Evolutionary conservation across 2,113 vertebrate species (phyloP).

Genomic region (Sebastes fasciatus): DNA sequence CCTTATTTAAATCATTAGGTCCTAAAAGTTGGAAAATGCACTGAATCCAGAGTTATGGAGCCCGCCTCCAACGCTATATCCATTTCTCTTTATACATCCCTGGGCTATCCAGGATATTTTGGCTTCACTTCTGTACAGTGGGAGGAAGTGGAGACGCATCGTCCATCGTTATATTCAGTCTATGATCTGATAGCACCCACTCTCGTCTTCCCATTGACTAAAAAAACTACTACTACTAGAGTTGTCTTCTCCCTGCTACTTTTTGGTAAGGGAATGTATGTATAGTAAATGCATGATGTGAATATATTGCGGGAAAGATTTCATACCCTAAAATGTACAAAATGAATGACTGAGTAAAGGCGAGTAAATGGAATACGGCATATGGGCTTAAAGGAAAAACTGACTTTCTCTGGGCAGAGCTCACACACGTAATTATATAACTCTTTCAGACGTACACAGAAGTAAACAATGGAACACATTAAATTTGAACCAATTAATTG

Average conservation of each 20-base stretch:
- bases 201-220: too few relatives aligned
- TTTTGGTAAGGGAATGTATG: not conserved
- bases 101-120: too few relatives aligned
- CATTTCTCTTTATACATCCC: too few relatives aligned
- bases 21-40: too few relatives aligned
- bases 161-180: too few relatives aligned
- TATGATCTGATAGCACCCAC: too few relatives aligned
- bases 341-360: not conserved
- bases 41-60: too few relatives aligned
- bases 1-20: too few relatives aligned
- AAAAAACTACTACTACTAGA: too few relatives aligned
- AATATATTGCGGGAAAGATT: not conserved
- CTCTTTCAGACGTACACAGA: not conserved
- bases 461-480: not conserved
- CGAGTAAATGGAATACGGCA: not conserved
- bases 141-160: too few relatives aligned
- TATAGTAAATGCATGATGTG: not conserved
- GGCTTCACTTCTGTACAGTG: too few relatives aligned
- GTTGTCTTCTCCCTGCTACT: not conserved
- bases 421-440: not conserved
- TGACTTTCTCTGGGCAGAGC: not conserved
- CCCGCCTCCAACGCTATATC: too few relatives aligned
- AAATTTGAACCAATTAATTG: slow-evolving; percentile 21
- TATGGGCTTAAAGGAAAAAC: not conserved
- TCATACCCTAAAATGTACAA: not conserved